These are phyloP conservation scores for Tribolium freemani DNA, from an alignment of 2,888 invertebrate genomes.

Conservation along the genomic window DNA sequence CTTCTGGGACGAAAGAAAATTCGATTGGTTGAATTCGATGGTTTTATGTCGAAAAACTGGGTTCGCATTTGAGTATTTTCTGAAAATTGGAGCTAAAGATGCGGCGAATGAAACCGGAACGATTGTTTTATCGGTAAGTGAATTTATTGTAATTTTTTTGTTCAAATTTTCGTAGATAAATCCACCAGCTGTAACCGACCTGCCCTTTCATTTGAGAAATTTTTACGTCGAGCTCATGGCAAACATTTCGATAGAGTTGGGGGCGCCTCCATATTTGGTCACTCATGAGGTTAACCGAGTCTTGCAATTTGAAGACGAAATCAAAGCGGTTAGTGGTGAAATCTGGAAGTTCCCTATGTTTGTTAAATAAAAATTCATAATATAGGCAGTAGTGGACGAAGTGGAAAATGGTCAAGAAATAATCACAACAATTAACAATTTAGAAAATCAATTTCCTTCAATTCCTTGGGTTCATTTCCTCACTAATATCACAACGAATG, in stretches of 20 bases:
- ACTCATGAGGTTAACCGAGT: constrained; percentile 51
- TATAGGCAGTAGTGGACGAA: constrained; percentile 42
- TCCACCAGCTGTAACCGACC: constrained; percentile 34
- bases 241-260: constrained; percentile 53
- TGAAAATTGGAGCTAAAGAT: constrained; percentile 34
- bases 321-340: constrained; percentile 46
- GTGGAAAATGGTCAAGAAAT: constrained; percentile 26
- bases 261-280: constrained; percentile 45
- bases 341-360: too few relatives aligned
- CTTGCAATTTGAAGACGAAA: constrained; percentile 51
- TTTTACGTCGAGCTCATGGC: constrained; percentile 50
- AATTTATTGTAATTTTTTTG: constrained; percentile 9
- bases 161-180: constrained; percentile 44
- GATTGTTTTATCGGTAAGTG: constrained; percentile 44
- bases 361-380: neutral
- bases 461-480: constrained; percentile 58
- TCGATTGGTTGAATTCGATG: constrained; percentile 56
- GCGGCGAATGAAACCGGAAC: constrained; percentile 16
- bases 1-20: constrained; percentile 52
- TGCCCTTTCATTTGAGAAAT: constrained; percentile 40
- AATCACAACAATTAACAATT: neutral
- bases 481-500: constrained; percentile 50
- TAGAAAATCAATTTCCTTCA: constrained; percentile 43
- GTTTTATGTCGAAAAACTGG: constrained; percentile 54
- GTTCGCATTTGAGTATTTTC: constrained; percentile 50